Conservation (phyloP, 2,888 invertebrate species). For the Pherbina coryleti region DNA sequence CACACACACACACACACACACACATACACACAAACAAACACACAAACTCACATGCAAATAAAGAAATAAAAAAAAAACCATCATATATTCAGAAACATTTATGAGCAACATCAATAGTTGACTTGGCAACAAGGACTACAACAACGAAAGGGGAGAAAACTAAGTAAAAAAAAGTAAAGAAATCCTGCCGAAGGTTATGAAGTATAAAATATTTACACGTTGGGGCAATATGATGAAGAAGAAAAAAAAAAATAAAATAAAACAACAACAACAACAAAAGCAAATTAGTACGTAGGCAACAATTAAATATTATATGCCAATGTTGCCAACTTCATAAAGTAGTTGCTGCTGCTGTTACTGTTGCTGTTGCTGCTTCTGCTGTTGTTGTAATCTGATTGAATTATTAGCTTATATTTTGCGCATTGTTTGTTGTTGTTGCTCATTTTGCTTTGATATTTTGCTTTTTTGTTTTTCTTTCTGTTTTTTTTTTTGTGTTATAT, state of each 20-base stretch:
- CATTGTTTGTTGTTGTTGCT: background rate
- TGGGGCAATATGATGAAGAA: background rate
- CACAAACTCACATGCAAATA: background rate
- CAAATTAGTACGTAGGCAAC: background rate
- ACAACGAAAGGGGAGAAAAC: constrained; percentile 11
- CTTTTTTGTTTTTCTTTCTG: background rate
- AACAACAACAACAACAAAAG: background rate
- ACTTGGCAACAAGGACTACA: constrained; percentile 1
- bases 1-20: constrained; percentile 35
- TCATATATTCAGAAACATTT: background rate
- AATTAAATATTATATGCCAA: constrained; percentile 1
- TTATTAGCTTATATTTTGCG: background rate
- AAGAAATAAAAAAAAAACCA: background rate
- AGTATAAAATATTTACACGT: background rate
- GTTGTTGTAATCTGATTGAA: constrained; percentile 10
- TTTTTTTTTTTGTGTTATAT: constrained; percentile 17
- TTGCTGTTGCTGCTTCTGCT: background rate
- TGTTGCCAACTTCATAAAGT: constrained; percentile 31
- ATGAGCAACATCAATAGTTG: constrained; percentile 7
- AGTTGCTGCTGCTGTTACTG: background rate
- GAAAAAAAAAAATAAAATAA: constrained; percentile 23
- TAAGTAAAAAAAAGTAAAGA: background rate
- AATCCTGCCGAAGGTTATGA: background rate
- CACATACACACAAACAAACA: background rate
- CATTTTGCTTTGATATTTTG: constrained; percentile 5